Evolutionary conservation across 2,888 invertebrate genomes (phyloP), one percentile per base, ranked within the genome.

Genomic region (Rotaria macrura): DNA sequence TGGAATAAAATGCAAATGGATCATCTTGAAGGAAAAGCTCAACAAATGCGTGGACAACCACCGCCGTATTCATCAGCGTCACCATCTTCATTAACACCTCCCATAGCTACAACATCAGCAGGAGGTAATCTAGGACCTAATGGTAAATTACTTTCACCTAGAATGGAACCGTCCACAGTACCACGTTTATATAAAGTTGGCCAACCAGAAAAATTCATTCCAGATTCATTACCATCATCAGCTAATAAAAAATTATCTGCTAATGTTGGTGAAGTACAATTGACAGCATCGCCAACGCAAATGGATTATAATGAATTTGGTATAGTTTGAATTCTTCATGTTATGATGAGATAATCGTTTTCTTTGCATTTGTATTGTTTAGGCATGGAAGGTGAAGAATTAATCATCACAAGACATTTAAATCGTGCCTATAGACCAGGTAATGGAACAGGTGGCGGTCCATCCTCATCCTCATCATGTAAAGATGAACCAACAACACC

Each of bases 1-100:
- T 79, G 79, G 40, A 87, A 88, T 84, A 88, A 79, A 29, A 57
- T 85, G 85, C 85, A 85, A 65, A 86, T 84, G 72, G 85, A 85
- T 72, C 85, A 54, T 43, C 86, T 85, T 86, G 87, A 87, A 89
- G 88, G 79, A 88, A 92, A 90, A 92, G 91, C 6, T 89, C 91
- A 25, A 12, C 40, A 79, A 1, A 79, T 43, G 23, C 79, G 79
- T n/a, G 79, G 79, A 43, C 79, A 79, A 20, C 79, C 79, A 43
- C 79, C 79, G 43, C 79, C 79, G 2, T 79, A 79, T 79, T 43
- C 25, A 25, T n/a, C 43, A n/a, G 34, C 40, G 54, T 85, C 79
- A 83, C 43, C 79, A 43, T 52, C 40, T 57, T 85, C 79, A 72
- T 83, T 52, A 86, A 83, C 85, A 54, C 55, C 85, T 54, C 84